phyloP scores from a whole-genome alignment of 2,113 vertebrate genomes.

The Hymenochirus boettgeri region DNA sequence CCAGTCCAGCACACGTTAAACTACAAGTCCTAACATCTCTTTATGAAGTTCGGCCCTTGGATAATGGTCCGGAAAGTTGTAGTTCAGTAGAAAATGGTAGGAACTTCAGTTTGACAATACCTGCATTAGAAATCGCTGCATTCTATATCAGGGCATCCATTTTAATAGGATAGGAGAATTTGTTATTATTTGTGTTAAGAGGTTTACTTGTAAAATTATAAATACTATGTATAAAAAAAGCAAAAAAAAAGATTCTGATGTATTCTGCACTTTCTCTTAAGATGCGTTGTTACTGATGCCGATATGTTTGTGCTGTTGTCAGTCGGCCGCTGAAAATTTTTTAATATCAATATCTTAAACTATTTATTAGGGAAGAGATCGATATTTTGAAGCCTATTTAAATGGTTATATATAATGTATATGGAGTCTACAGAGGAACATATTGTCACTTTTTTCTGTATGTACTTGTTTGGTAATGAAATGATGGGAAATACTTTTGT shows the following conservation, averaged over 20 bases:
- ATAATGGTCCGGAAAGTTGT: too few relatives aligned
- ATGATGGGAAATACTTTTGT: slow-evolving; percentile 8
- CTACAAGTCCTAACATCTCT: too few relatives aligned
- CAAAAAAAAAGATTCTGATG: slow-evolving; percentile 50
- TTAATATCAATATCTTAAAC: slow-evolving; percentile 25
- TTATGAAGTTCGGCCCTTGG: too few relatives aligned
- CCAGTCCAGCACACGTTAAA: too few relatives aligned
- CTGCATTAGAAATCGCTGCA: too few relatives aligned
- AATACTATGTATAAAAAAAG: slow-evolving; percentile 61
- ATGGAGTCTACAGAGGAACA: slow-evolving; percentile 11
- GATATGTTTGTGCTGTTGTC: slow-evolving; percentile 36
- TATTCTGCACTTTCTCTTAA: slow-evolving; percentile 70
- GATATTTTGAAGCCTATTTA: slow-evolving; percentile 36
- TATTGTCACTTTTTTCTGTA: slow-evolving; percentile 26
- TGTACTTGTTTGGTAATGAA: slow-evolving; percentile 14
- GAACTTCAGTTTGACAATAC: background rate
- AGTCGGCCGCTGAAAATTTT: slow-evolving; percentile 23
- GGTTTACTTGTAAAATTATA: slow-evolving; percentile 56
- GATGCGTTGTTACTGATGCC: slow-evolving; percentile 37
- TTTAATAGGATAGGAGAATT: too few relatives aligned
- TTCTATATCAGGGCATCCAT: too few relatives aligned
- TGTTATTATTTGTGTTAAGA: too few relatives aligned
- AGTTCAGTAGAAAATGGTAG: too few relatives aligned
- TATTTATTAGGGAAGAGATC: slow-evolving; percentile 36
- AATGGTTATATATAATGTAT: slow-evolving; percentile 11